Evolutionary conservation across 2,888 invertebrate species (phyloP).

Genomic region (Himalopsyche kuldschensis): DNA sequence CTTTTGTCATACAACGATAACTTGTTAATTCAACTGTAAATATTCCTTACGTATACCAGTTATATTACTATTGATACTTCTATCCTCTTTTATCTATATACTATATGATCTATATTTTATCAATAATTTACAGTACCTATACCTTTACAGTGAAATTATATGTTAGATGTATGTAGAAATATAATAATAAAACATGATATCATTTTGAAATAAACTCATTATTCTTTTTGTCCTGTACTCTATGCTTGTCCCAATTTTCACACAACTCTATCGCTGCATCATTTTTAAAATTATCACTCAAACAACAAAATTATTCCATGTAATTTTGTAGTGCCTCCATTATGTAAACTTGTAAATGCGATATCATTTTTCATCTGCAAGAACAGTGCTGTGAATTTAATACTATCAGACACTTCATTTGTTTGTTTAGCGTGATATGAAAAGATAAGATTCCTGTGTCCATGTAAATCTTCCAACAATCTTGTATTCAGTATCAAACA

Average conservation of each 20-base stretch:
- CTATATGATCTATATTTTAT: background rate
- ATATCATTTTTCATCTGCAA: constrained; percentile 22
- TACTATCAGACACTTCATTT: constrained; percentile 17
- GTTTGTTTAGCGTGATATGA: constrained; percentile 7
- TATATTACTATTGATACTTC: constrained; percentile 16
- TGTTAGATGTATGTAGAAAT: constrained; percentile 30
- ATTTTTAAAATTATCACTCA: background rate
- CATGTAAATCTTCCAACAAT: background rate
- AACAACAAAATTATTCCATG: constrained; percentile 2
- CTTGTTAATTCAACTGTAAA: constrained; percentile 2
- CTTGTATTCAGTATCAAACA: background rate
- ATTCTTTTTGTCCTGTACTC: constrained; percentile 9
- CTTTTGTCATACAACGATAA: background rate
- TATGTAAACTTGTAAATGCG: constrained; percentile 5
- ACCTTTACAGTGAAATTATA: constrained; percentile 10
- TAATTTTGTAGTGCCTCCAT: background rate
- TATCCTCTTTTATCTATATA: background rate
- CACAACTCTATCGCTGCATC: background rate
- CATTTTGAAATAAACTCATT: constrained; percentile 17
- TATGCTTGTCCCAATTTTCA: background rate
- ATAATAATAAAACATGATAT: constrained; percentile 26
- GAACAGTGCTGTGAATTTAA: constrained; percentile 5
- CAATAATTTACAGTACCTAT: constrained; percentile 18
- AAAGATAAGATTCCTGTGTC: background rate
- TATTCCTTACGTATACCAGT: constrained; percentile 8